These are phyloP conservation scores for Acrobasis repandana DNA, from an alignment of 2,888 invertebrate genomes.

Conservation along the genomic window DNA sequence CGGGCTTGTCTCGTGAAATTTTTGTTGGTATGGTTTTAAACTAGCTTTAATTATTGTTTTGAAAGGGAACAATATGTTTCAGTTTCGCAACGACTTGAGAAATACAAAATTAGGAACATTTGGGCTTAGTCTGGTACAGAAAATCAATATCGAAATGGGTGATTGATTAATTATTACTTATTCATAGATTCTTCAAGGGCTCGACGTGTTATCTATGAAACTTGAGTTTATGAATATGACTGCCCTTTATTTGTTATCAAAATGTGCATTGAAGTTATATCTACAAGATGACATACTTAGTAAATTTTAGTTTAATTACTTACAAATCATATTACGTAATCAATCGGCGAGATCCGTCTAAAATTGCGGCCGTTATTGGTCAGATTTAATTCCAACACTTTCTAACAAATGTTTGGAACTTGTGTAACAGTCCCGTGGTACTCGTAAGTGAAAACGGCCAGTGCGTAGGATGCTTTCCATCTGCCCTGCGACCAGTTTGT, in stretches of 20 bases:
- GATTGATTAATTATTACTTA: background rate
- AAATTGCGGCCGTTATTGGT: constrained; percentile 1
- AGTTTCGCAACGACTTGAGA: background rate
- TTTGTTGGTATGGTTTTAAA: constrained; percentile 46
- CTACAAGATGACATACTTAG: too few relatives aligned
- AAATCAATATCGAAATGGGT: background rate
- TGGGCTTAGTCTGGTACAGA: background rate
- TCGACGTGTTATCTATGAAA: background rate
- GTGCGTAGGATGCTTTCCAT: constrained; percentile 45
- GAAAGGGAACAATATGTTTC: background rate
- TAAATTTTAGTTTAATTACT: too few relatives aligned
- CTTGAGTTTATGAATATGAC: background rate
- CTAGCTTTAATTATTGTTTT: constrained; percentile 18
- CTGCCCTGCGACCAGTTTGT: constrained; percentile 46
- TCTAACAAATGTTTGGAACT: constrained; percentile 18
- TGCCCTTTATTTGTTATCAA: background rate
- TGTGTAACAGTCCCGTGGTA: constrained; percentile 14
- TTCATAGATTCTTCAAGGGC: background rate
- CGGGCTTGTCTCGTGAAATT: constrained; percentile 68
- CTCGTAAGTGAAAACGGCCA: constrained; percentile 44
- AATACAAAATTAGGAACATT: background rate
- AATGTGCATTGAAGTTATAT: background rate
- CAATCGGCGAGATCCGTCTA: background rate
- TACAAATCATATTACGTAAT: background rate
- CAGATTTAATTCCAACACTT: constrained; percentile 13